These are phyloP conservation scores for Mallotus villosus DNA, from an alignment of 2,797 vertebrate species.

Conservation along the genomic window DNA sequence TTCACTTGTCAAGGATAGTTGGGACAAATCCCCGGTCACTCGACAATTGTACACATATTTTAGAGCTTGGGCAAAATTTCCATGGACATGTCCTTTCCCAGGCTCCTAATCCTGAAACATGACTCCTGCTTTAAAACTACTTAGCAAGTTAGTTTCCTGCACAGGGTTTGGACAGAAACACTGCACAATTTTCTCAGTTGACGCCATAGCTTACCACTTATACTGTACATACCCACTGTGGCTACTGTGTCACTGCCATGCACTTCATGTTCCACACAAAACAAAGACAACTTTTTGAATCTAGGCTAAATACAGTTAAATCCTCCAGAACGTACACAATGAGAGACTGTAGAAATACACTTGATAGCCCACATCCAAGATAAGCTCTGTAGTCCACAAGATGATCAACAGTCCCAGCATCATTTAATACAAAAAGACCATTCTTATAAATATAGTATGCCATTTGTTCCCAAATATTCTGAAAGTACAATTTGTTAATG, in stretches of 20 bases:
- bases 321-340: too few species aligned
- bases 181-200: background rate
- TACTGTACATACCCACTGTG: background rate
- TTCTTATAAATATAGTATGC: too few species aligned
- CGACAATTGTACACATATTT: constrained; percentile 8
- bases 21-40: constrained; percentile 46
- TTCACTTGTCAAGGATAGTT: constrained; percentile 36
- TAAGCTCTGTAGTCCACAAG: too few species aligned
- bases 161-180: background rate
- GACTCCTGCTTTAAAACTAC: background rate
- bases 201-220: background rate
- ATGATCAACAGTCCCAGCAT: too few species aligned
- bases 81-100: constrained; percentile 6
- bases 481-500: constrained; percentile 13
- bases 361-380: too few species aligned
- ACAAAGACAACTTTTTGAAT: background rate
- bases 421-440: too few species aligned
- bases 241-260: background rate
- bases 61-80: background rate
- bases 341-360: too few species aligned
- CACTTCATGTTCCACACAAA: background rate
- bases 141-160: background rate
- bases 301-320: too few species aligned
- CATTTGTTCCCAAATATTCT: background rate
- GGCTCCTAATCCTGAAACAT: constrained; percentile 27